Base-by-base conservation (phyloP, 2,888 invertebrate species). In the Carpatolechia fugitivella region DNA sequence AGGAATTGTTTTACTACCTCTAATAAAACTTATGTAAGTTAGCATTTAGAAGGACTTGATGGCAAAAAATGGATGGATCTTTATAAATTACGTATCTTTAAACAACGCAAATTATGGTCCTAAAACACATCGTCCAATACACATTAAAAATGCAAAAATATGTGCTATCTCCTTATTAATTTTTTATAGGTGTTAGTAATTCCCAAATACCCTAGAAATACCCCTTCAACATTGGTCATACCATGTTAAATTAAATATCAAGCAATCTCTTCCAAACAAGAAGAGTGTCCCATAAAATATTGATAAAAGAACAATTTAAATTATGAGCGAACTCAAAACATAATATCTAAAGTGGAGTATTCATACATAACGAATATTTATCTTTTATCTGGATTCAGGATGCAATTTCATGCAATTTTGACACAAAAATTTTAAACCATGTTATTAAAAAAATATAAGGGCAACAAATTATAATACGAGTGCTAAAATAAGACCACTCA, bases 231-330 rank as follows among this genome's bases (percentile, higher is more conserved):
- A 44, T 44, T 29, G 44, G 44, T 44, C 29, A 29, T 44, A 44
- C 44, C 44, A 44, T 44, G 29, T 44, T 44, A 44, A 44, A 44
- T 24, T 44, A 44, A 44, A 44, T 29, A 44, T 44, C n/a, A 44
- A 44, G 29, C 44, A 44, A 13, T 44, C n/a, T 44, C 24, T 24
- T 24, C 24, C 24, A 13, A 24, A 29, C 40, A 41, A 3, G 40
- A 44, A 29, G 44, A 44, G 29, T 44, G 44, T 29, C 44, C 13
- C 5, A 29, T 13, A 29, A 20, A 44, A 44, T 20, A 44, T 20
- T n/a, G 24, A 1, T n/a, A 13, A n/a, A 20, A 2, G 11, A 18
- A 41, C 18, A 41, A 41, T 8, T 18, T 10, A 41, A 41, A 18
- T 11, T 1, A 18, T 18, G 8, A 11, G 18, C 10, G 11, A 11